Percentiles rank a stretch among this genome's conserved stretches.
Evolutionary conservation across 2,797 vertebrate species (phyloP).

Genomic region (Amphiprion clarkii): DNA sequence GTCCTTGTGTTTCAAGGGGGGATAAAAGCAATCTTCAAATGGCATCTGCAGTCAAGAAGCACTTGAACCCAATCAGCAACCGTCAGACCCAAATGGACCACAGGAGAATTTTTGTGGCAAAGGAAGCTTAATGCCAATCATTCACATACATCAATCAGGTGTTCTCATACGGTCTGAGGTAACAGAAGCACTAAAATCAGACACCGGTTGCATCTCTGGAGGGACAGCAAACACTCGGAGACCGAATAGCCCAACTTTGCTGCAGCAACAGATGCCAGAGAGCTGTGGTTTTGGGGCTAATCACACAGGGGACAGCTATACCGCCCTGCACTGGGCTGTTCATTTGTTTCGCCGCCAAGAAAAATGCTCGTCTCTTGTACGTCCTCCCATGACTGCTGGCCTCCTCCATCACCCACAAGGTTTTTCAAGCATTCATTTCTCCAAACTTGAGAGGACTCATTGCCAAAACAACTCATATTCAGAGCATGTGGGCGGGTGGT

Average conservation of each 20-base stretch:
- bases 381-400: slow-evolving; percentile 26
- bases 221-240: slow-evolving; percentile 33
- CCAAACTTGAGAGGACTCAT: slow-evolving; percentile 29
- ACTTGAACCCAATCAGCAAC: slow-evolving; percentile 82
- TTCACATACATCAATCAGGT: slow-evolving; percentile 61
- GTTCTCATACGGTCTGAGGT: slow-evolving; percentile 21
- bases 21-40: slow-evolving; percentile 80
- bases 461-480: slow-evolving; percentile 36
- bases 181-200: slow-evolving; percentile 49
- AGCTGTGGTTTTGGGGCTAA: slow-evolving; percentile 45
- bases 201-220: slow-evolving; percentile 42
- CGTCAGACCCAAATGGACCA: slow-evolving; percentile 78
- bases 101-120: slow-evolving; percentile 53
- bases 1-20: slow-evolving; percentile 71
- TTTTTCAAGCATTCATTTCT: slow-evolving; percentile 24
- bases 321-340: slow-evolving; percentile 31
- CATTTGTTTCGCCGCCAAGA: slow-evolving; percentile 66
- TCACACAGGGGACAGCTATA: slow-evolving; percentile 42
- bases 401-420: neutral
- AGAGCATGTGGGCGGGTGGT: slow-evolving; percentile 12
- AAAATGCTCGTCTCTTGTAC: slow-evolving; percentile 36
- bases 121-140: slow-evolving; percentile 73
- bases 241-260: slow-evolving; percentile 33
- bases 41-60: slow-evolving; percentile 72
- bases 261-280: slow-evolving; percentile 34